phyloP scores from a whole-genome alignment of 92 coral and sea anemone genomes.

The Palythoa heliodiscus region DNA sequence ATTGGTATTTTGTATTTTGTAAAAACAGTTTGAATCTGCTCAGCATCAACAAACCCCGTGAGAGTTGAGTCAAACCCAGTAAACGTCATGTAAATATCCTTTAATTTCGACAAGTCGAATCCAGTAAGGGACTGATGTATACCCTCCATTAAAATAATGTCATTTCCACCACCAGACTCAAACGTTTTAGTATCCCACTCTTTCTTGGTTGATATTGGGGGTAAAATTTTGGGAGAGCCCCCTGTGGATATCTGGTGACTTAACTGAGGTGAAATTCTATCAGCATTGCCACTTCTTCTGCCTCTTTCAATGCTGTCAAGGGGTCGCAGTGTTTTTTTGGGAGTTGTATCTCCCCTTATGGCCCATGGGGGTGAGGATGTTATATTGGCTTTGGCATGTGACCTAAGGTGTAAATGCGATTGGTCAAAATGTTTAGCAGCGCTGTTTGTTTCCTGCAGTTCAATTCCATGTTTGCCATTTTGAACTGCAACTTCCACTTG shows the following conservation, averaged over 20 bases:
- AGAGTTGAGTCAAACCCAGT: slow-evolving; percentile 82
- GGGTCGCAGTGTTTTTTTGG: slow-evolving; percentile 64
- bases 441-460: slow-evolving; percentile 30
- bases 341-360: slow-evolving; percentile 68
- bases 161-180: slow-evolving; percentile 27
- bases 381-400: background rate
- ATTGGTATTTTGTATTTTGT: slow-evolving; percentile 65
- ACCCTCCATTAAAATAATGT: slow-evolving; percentile 25
- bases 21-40: slow-evolving; percentile 70
- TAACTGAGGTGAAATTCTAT: background rate
- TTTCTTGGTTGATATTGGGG: slow-evolving; percentile 60
- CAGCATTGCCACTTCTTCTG: background rate
- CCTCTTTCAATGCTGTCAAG: slow-evolving; percentile 43
- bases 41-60: slow-evolving; percentile 78
- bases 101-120: slow-evolving; percentile 61
- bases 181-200: background rate
- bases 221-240: slow-evolving; percentile 60
- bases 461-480: slow-evolving; percentile 72
- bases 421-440: slow-evolving; percentile 7
- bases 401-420: slow-evolving; percentile 12
- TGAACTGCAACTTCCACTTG: slow-evolving; percentile 74
- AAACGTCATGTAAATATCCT: slow-evolving; percentile 71
- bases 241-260: slow-evolving; percentile 26
- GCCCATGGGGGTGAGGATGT: slow-evolving; percentile 66
- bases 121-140: slow-evolving; percentile 49